phyloP scores from a whole-genome alignment of 2,113 vertebrate genomes.

The Smithornis capensis region DNA sequence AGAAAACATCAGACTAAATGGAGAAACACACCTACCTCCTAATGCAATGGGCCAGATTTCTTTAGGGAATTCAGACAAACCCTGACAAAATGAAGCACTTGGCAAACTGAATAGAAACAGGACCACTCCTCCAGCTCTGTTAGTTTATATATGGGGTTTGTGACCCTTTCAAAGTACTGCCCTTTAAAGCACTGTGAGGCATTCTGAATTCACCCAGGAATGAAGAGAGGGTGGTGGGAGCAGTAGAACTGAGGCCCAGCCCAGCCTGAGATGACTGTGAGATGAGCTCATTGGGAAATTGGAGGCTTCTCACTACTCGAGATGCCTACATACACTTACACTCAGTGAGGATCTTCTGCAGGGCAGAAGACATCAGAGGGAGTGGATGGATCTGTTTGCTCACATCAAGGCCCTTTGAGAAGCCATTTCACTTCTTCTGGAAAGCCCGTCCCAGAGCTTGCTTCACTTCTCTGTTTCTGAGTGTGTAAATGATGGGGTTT shows the following conservation, averaged over 20 bases:
- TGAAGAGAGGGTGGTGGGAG: background rate
- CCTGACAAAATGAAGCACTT: background rate
- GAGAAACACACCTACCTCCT: background rate
- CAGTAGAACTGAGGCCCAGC: background rate
- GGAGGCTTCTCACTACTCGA: background rate
- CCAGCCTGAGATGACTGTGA: background rate
- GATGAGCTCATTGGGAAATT: background rate
- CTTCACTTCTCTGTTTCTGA: slow-evolving; percentile 69
- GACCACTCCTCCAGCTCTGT: background rate
- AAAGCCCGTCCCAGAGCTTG: background rate
- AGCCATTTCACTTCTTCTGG: background rate
- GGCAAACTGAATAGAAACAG: background rate
- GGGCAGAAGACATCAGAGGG: background rate
- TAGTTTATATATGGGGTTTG: background rate
- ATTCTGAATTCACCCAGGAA: background rate
- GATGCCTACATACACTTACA: background rate
- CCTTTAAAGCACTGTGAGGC: background rate
- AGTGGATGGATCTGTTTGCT: background rate
- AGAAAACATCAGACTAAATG: background rate
- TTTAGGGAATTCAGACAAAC: background rate
- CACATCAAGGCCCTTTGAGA: background rate
- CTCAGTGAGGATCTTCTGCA: background rate
- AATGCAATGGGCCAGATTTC: background rate
- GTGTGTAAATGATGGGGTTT: slow-evolving; percentile 73
- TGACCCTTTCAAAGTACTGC: background rate